phyloP scores from a whole-genome alignment of 2,797 vertebrate genomes.

The Aselliscus stoliczkanus region DNA sequence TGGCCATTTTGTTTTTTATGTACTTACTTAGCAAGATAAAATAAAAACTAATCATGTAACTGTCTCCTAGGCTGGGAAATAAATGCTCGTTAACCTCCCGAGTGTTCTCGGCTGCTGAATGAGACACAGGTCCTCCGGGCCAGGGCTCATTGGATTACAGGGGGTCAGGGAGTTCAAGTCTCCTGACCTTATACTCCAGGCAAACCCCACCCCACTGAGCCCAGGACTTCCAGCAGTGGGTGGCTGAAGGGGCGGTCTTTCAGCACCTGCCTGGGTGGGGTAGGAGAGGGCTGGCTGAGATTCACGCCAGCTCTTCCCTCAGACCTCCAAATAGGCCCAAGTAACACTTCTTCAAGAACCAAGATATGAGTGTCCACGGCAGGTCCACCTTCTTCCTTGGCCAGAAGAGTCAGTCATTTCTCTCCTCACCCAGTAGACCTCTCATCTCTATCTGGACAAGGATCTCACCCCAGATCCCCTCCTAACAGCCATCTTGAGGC shows the following conservation, averaged over 20 bases:
- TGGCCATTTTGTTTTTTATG: conserved; percentile 70
- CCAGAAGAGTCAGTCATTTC: neutral
- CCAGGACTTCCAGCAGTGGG: neutral
- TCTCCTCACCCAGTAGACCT: neutral
- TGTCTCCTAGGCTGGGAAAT: conserved; percentile 46
- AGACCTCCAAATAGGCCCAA: neutral
- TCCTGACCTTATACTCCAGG: neutral
- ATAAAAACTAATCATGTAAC: conserved; percentile 63
- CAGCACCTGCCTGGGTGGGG: neutral
- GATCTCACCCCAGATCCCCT: neutral
- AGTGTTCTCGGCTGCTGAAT: neutral
- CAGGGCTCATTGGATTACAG: neutral
- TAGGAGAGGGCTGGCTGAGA: neutral
- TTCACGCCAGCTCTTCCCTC: neutral
- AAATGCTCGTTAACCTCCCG: conserved; percentile 9
- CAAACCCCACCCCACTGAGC: neutral
- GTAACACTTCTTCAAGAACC: neutral
- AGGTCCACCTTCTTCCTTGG: neutral
- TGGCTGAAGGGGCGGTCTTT: too few relatives aligned
- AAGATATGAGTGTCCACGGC: neutral
- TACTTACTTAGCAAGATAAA: conserved; percentile 72
- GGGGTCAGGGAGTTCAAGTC: too few relatives aligned
- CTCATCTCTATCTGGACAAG: neutral
- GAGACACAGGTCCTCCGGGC: neutral
- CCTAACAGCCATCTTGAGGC: neutral